These are phyloP conservation scores for Sebastes nivosus DNA, from an alignment of 2,797 vertebrate genomes.

Conservation along the genomic window DNA sequence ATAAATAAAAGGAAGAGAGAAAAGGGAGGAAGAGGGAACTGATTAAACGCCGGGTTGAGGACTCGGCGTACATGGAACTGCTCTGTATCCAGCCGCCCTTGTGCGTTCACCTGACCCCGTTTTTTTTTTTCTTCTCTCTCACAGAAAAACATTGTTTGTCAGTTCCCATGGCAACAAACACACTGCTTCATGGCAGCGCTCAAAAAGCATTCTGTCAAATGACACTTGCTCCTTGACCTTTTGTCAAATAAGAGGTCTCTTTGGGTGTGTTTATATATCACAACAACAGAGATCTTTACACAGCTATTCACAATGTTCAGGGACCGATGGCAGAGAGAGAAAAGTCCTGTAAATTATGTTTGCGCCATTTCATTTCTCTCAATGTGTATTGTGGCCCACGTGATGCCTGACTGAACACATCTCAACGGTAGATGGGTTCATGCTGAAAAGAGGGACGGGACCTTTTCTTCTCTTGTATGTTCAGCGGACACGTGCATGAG, in stretches of 20 bases:
- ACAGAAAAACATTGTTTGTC: slow-evolving; percentile 42
- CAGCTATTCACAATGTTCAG: slow-evolving; percentile 32
- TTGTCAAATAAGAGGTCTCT: slow-evolving; percentile 49
- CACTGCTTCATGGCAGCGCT: slow-evolving; percentile 31
- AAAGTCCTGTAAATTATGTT: slow-evolving; percentile 23
- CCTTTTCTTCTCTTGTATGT: background rate
- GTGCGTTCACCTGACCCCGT: slow-evolving; percentile 2
- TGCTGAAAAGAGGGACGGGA: background rate
- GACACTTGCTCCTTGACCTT: slow-evolving; percentile 68
- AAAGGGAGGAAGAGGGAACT: background rate
- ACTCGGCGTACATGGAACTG: slow-evolving; percentile 1
- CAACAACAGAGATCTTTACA: slow-evolving; percentile 62
- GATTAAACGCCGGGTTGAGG: slow-evolving; percentile 5
- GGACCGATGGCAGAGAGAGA: background rate
- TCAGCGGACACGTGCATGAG: background rate
- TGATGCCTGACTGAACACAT: background rate
- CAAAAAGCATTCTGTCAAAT: slow-evolving; percentile 59
- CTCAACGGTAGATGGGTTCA: background rate
- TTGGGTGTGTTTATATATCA: slow-evolving; percentile 55
- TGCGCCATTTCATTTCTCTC: slow-evolving; percentile 22
- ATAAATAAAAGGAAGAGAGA: background rate
- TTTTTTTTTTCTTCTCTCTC: background rate
- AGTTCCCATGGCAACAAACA: slow-evolving; percentile 66
- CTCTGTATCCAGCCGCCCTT: slow-evolving; percentile 17
- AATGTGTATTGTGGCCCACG: background rate